Evolutionary conservation across 2,888 invertebrate genomes (phyloP), one percentile per base, ranked within the genome.

Genomic region (Nephrotoma guestfalica): DNA sequence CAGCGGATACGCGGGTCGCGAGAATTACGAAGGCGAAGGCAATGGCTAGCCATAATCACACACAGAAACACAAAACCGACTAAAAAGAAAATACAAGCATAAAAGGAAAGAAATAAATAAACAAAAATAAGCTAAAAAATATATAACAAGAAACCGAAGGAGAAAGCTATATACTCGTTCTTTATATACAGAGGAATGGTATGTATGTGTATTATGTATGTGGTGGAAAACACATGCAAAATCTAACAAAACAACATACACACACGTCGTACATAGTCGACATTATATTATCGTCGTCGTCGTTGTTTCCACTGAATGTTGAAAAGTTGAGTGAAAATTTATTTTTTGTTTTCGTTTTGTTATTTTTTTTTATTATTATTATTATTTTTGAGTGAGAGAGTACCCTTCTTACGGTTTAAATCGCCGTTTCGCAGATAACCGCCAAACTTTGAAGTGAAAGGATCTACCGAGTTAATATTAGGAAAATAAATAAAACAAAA

Each of bases 401-500:
- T 84, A 41, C 84, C 84, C 84, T 84, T 84, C 84, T 41, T 84
- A 84, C 42, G 42, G 41, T 84, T 84, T 41, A 84, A 84, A 84
- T 84, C 84, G 84, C 84, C 45, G 85, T 86, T 86, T 86, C 85
- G 45, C 86, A 86, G 86, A 86, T 45, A 86, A 45, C 86, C 88
- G 88, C 88, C 88, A 88, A 88, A 88, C 88, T 88, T 88, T 87
- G 88, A 88, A 88, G 87, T 88, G 88, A 87, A 88, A 88, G 87
- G 88, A 88, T 87, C 88, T 86, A 86, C 30, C 71, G 71, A 71
- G 30, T 30, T 71, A 43, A 43, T 43, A 30, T 43, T 85, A 85
- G 15, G n/a, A 13, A 42, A 84, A 84, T 41, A 84, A 41, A 84
- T 41, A 84, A 84, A 41, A 41, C 5, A 83, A 11, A 83, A 13